phyloP scores from a whole-genome alignment of 2,888 invertebrate species.

The Cyclophora punctaria region DNA sequence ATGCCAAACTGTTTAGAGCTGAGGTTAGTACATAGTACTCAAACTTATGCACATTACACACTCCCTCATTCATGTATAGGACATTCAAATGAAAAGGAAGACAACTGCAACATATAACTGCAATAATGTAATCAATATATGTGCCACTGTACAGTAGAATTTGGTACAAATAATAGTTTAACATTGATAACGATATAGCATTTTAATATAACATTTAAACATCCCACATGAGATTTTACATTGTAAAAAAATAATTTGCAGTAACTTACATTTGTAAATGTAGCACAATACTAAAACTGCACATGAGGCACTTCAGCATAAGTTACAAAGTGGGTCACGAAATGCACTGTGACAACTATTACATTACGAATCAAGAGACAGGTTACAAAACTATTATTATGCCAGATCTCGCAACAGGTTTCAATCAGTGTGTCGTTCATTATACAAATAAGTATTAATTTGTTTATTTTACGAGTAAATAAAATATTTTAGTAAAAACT shows the following conservation, averaged over 20 bases:
- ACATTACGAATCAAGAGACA: conserved; percentile 11
- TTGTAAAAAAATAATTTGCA: too few relatives aligned
- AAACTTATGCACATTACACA: too few relatives aligned
- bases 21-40: not conserved
- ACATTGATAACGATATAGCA: too few relatives aligned
- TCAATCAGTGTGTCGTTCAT: conserved; percentile 20
- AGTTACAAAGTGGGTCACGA: conserved; percentile 28
- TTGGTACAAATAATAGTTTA: too few relatives aligned
- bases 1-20: conserved; percentile 4
- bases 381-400: conserved; percentile 21
- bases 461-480: conserved; percentile 45
- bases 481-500: conserved; percentile 67
- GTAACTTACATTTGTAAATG: too few relatives aligned
- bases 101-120: too few relatives aligned
- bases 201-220: too few relatives aligned
- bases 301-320: conserved; percentile 46
- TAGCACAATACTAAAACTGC: conserved; percentile 21
- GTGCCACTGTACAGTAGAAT: too few relatives aligned
- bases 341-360: conserved; percentile 12
- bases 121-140: too few relatives aligned
- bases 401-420: conserved; percentile 32
- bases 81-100: too few relatives aligned
- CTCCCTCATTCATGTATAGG: too few relatives aligned
- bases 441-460: conserved; percentile 25
- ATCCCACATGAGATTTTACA: too few relatives aligned